Evolutionary conservation across 2,113 vertebrate species (phyloP), one percentile per base, ranked within the genome.

Genomic region (Motacilla tschutschensis): DNA sequence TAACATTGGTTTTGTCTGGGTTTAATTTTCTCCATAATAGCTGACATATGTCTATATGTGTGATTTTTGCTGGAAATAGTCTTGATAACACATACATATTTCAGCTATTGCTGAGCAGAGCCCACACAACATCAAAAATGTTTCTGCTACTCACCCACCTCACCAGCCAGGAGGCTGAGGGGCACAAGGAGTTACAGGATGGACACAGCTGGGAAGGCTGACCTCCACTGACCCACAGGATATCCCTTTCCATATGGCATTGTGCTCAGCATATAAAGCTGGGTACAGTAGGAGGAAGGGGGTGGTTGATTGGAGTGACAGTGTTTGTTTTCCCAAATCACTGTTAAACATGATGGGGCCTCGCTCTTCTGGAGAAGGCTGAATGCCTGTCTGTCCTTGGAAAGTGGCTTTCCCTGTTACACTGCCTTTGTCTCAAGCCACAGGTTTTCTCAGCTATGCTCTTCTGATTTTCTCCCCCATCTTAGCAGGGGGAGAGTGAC

Each of bases 301-400:
- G 9, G 12, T 43, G 43, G 5, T 21, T 46, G 5, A 25, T 12
- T 38, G 16, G 11, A 38, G 5, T 28, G 50, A 33, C 17, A 16
- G 15, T 9, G 24, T 38, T 43, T 71, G 28, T n/a, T 25, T 64
- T 57, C 18, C 15, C 28, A 71, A 50, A 50, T 64, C 65, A 20
- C 21, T 24, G 22, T 44, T 38, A 38, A 3, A 29, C 1, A 0
- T 44, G n/a, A 29, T 44, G 16, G 18, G 13, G 7, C 12, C 6
- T 10, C 29, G 4, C 18, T 38, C 12, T 38, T 41, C 36, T 25
- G 15, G 12, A 22, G 3, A 40, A 17, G 10, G n/a, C n/a, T 33
- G 58, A 33, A 33, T 19, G 8, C 18, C 20, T 69, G 17, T 17
- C 64, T 63, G 26, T 18, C 7, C 6, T 55, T 15, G 12, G 25